phyloP scores from a whole-genome alignment of 2,113 vertebrate genomes.

The Rhinichthys klamathensis region DNA sequence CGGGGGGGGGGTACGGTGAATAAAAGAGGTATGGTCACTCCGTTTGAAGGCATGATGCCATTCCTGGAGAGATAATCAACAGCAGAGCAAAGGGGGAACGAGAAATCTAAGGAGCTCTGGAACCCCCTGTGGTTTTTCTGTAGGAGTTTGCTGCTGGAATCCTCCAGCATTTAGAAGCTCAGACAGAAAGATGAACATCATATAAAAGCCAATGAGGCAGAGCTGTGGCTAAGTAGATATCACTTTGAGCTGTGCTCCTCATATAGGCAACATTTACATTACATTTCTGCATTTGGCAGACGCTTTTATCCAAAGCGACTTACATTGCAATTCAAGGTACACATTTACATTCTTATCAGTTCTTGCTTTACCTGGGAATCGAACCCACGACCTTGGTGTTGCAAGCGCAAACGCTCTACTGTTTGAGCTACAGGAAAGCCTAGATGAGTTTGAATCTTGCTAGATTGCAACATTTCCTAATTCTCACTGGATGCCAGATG shows the following conservation, averaged over 20 bases:
- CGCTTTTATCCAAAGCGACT: too few relatives aligned
- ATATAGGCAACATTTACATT: not conserved
- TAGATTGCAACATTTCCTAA: not conserved
- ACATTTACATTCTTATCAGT: too few relatives aligned
- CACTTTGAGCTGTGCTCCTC: not conserved
- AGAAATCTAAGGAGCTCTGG: conserved; percentile 13
- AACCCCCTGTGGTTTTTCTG: conserved; percentile 23
- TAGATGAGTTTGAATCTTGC: not conserved
- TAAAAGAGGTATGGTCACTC: conserved; percentile 45
- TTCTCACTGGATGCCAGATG: not conserved
- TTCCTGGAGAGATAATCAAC: conserved; percentile 43
- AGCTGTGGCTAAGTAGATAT: not conserved
- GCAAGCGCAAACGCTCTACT: too few relatives aligned
- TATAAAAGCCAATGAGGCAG: not conserved
- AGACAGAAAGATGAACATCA: not conserved
- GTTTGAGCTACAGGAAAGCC: too few relatives aligned
- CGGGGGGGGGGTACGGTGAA: conserved; percentile 33
- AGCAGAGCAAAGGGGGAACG: conserved; percentile 32
- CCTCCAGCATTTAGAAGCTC: conserved; percentile 1
- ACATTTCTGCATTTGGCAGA: too few relatives aligned
- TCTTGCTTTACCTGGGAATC: too few relatives aligned
- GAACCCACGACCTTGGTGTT: too few relatives aligned
- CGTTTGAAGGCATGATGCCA: conserved; percentile 35
- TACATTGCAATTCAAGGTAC: too few relatives aligned
- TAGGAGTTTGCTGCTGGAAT: conserved; percentile 1